Evolutionary conservation across 1,140 invertebrate species (phyloP), one percentile per base, ranked within the genome.

Genomic region (Zaprionus africanus): DNA sequence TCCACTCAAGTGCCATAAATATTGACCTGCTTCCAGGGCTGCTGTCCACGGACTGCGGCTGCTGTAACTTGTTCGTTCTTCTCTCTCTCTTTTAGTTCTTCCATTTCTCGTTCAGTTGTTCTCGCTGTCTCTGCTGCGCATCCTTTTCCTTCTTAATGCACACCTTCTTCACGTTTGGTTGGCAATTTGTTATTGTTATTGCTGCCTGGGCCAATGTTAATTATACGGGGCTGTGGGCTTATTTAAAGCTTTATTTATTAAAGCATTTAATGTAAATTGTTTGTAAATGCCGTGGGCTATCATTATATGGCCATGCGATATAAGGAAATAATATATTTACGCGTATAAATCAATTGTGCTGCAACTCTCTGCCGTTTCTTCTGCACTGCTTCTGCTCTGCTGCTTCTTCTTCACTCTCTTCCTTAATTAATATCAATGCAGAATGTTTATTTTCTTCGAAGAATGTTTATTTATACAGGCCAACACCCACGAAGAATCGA

Each of bases 211-310:
- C 15, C 43, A 60, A 76, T 72, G 64, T 81, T 86, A 88, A 88
- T 88, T 88, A 88, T 90, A 88, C 77, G 26, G 65, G 69, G 51
- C 43, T 69, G 65, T 77, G 84, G 84, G 80, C 83, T 88, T 87
- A 87, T 87, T 87, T 87, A 78, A 68, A 80, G 74, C 80, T 86
- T 90, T 90, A 90, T 90, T 90, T 90, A 90, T 90, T 81, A 90
- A 85, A 79, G 82, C 86, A 79, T 85, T 90, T 90, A 90, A 90
- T 90, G 86, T 88, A 90, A 90, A 90, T 90, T 90, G 86, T 90
- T 90, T 90, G 85, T 41, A 70, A 81, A 90, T 76, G 79, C 82
- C 81, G 58, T 59, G 63, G 79, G 85, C 72, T 82, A 80, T 81
- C 79, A 86, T 86, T 86, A 86, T 79, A 63, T 78, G 76, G 58